Base-by-base conservation (phyloP, 1,140 invertebrate species). In the Ruditapes philippinarum region DNA sequence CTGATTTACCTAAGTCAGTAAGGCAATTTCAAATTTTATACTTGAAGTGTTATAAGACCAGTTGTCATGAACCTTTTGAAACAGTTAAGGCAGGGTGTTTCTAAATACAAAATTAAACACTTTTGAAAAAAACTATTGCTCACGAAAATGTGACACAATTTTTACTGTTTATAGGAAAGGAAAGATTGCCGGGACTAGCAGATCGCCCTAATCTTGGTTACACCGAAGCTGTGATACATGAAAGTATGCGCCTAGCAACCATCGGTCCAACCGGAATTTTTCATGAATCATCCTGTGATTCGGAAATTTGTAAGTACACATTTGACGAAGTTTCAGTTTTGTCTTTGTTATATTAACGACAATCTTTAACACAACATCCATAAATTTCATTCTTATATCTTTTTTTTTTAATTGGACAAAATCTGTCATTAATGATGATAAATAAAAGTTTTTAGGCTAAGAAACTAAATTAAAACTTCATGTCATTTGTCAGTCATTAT, bases 151-250 rank as follows among this genome's bases (percentile, higher is more conserved):
- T n/a, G n/a, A n/a, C n/a, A n/a, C n/a, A n/a, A n/a, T 70, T 36
- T 65, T 70, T 70, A 36, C 60, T 11, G 9, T 33, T 70, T 11
- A 36, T 49, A 88, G 89, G 90, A 17, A 28, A 25, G 12, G 38
- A 78, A 0, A 54, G 57, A 65, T 11, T 78, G 40, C 87, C 91
- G 36, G 40, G 49, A 1, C 0, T 89, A n/a, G 42, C 17, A 22
- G 85, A 92, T 38, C 49, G 80, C 11, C 22, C 0, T 9, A 51
- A 80, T 25, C 88, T 92, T n/a, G 82, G 42, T 3, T 92, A 92
- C 88, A 91, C 90, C 0, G 87, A 91, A 54, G 90, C 91, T 4
- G 88, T 91, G 0, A 60, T 92, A 22, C 57, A 92, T 54, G 91
- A 92, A 60, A 85, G 51, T 31, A 60, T 91, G 83, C 70, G 91